Evolutionary conservation across 2,797 vertebrate genomes (phyloP), one percentile per base, ranked within the genome.

Genomic region (Acestrorhynchus altus): DNA sequence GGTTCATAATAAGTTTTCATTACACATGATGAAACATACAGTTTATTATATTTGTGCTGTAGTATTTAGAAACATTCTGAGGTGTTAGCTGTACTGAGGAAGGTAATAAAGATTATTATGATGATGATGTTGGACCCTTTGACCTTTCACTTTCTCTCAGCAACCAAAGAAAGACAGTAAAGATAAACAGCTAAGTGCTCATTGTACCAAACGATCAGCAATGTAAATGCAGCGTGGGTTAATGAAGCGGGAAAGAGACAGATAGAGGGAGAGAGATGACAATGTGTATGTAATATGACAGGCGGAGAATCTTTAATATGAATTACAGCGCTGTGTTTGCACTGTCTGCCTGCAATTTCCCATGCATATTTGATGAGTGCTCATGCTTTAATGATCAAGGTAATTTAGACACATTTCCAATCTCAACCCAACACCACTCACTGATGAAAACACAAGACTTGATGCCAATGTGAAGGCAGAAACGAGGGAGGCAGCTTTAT

Each of bases 271-370:
- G 54, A 28, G 63, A 52, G 65, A 76, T 69, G 46, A 76, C 42
- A 51, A 54, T 28, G 54, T 44, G 67, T 26, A 42, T 76, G 74
- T 76, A 76, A 76, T 47, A 65, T 76, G 65, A 69, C 74, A 76
- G 66, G 65, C 44, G 7, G 68, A 40, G n/a, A 65, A 78, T 31
- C 68, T 57, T 78, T 65, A 65, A 64, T 64, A 65, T 77, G 44
- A 77, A 71, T 72, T 78, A 65, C 60, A 47, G 60, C 15, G 0
- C 40, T 31, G 59, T 67, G 49, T 78, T 78, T 78, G 67, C 67
- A 63, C 83, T 86, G 80, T 87, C 83, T 91, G 88, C 87, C 83
- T 66, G 67, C 81, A 86, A 88, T 90, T 85, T 88, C 86, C 83
- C 75, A 81, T 86, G 81, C 81, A 81, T 85, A 86, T 85, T 82